Evolutionary conservation across 1,140 invertebrate genomes (phyloP), one percentile per base, ranked within the genome.

Genomic region (Scaptomyza hsui): DNA sequence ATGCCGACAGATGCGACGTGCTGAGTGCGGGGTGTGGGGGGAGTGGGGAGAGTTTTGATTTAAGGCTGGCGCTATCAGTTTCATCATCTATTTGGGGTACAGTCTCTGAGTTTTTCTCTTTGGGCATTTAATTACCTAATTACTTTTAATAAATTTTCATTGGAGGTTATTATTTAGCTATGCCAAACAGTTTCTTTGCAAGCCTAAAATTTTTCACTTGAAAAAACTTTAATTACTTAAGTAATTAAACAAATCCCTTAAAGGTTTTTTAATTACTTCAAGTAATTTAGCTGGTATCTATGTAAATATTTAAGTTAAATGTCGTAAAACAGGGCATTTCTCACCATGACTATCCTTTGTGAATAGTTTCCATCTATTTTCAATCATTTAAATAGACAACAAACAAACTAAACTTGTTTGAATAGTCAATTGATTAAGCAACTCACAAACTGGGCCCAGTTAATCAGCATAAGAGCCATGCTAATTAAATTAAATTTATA

Each of bases 1-100:
- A 63, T 70, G 80, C 48, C 29, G 77, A 75, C 68, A 62, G 60
- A 44, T 44, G 41, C 55, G 26, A 19, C 2, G 35, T 9, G 5
- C 9, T 19, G n/a, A n/a, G n/a, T n/a, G 48, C 15, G 15, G 26
- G 16, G 12, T 7, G 26, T 0, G 15, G 9, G n/a, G 29, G 15
- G 16, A 1, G 26, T 13, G 45, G 32, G 10, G 45, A 61, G 55
- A 51, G 39, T 42, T 10, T 19, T 39, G 15, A 52, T 39, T 42
- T 55, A 62, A 18, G 29, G 13, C 18, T 61, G 60, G 60, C 67
- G 60, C 67, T 59, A 41, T 48, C 55, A 56, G 67, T 18, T 24
- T 65, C 52, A 56, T 41, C 59, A 70, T 52, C 45, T 48, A 53
- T 68, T 39, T 47, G 59, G 49, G 41, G 21, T 48, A 47, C 49